A percentile compares a stretch with the other conserved stretches of the same genome.
Conservation (phyloP, 2,113 vertebrate species). For the Epinephelus lanceolatus region DNA sequence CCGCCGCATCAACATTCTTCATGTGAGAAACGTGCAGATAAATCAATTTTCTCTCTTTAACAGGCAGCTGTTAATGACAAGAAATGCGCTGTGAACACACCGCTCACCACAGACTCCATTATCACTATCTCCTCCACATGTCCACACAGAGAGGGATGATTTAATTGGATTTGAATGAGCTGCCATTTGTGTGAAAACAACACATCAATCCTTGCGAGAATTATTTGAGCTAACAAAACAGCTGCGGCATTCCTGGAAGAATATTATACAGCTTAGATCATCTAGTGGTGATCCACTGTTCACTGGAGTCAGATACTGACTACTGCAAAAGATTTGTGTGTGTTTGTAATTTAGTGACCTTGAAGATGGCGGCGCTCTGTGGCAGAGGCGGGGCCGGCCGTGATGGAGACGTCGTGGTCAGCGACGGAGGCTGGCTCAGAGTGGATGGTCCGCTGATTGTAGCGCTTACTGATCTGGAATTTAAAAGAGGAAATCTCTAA, state of each 20-base stretch:
- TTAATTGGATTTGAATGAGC: constrained; percentile 77
- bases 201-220: constrained; percentile 47
- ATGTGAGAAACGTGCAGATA: constrained; percentile 12
- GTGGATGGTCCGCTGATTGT: constrained; percentile 62
- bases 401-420: constrained; percentile 64
- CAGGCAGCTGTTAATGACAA: constrained; percentile 57
- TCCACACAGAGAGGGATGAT: constrained; percentile 35
- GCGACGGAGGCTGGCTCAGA: constrained; percentile 64
- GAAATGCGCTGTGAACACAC: constrained; percentile 34
- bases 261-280: neutral
- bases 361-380: constrained; percentile 78
- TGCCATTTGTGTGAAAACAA: constrained; percentile 68
- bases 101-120: constrained; percentile 40
- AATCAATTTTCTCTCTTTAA: constrained; percentile 54
- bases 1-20: constrained; percentile 27
- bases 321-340: neutral
- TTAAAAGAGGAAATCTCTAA: neutral
- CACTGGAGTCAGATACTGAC: constrained; percentile 3
- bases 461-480: constrained; percentile 77
- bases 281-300: neutral
- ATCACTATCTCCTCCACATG: constrained; percentile 48
- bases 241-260: constrained; percentile 10
- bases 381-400: constrained; percentile 65
- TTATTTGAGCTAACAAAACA: constrained; percentile 1
- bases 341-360: constrained; percentile 68